These are phyloP conservation scores for Rhopalosiphum maidis DNA, from an alignment of 1,140 invertebrate species.

Conservation along the genomic window DNA sequence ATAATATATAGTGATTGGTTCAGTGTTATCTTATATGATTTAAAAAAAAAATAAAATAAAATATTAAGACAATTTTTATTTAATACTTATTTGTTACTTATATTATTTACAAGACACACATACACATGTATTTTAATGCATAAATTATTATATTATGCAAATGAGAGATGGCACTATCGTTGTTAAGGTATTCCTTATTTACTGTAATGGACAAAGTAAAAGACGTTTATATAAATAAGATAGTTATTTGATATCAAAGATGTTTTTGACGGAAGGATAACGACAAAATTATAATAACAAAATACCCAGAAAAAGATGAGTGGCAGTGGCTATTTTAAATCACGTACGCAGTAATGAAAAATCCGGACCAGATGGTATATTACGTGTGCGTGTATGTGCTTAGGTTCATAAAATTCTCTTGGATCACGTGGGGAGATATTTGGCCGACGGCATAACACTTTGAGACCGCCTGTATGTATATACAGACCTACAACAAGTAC, in stretches of 20 bases:
- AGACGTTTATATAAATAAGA: background rate
- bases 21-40: too few relatives aligned
- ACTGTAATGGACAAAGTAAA: background rate
- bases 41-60: background rate
- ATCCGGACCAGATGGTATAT: constrained; percentile 2
- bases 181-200: background rate
- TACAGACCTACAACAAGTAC: background rate
- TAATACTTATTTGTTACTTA: background rate
- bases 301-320: background rate
- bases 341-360: constrained; percentile 7
- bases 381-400: background rate
- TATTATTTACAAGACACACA: background rate
- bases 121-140: background rate
- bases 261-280: constrained; percentile 9
- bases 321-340: background rate
- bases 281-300: constrained; percentile 12
- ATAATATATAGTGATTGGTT: too few relatives aligned
- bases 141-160: background rate
- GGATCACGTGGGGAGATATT: background rate
- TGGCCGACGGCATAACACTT: background rate
- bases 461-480: background rate
- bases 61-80: background rate
- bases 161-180: background rate
- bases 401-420: constrained; percentile 15
- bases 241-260: background rate